These are phyloP conservation scores for Hoplias malabaricus DNA, from an alignment of 2,113 vertebrate genomes.

Conservation along the genomic window DNA sequence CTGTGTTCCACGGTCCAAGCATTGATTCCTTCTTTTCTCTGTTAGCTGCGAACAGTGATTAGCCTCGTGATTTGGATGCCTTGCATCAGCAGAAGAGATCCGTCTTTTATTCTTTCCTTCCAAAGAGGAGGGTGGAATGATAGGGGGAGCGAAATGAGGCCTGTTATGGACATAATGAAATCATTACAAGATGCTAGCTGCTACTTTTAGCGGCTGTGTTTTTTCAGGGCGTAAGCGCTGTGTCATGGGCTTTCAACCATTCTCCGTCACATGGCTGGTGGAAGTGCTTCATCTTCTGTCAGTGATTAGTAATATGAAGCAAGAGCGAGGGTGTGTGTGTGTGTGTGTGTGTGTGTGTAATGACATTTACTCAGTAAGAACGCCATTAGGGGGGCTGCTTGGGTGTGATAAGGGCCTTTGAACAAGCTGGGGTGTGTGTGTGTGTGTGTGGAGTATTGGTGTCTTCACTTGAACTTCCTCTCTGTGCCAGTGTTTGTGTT, in stretches of 20 bases:
- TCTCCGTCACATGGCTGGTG: background rate
- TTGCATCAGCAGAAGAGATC: constrained; percentile 1
- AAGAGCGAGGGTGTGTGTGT: background rate
- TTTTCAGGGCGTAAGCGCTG: background rate
- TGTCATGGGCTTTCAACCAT: background rate
- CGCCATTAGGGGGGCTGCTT: constrained; percentile 43
- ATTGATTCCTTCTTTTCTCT: constrained; percentile 13
- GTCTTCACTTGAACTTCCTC: constrained; percentile 30
- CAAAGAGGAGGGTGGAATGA: background rate
- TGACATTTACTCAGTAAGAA: constrained; percentile 33
- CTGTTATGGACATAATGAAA: constrained; percentile 25
- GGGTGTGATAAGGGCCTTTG: constrained; percentile 39
- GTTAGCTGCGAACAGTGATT: background rate
- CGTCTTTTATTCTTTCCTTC: background rate
- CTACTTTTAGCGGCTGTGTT: background rate
- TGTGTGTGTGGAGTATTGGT: constrained; percentile 22
- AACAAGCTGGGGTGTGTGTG: constrained; percentile 19
- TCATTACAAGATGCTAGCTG: constrained; percentile 11
- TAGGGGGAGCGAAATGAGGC: constrained; percentile 3
- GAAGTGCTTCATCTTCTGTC: constrained; percentile 19
- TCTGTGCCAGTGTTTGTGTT: constrained; percentile 12
- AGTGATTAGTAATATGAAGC: constrained; percentile 31
- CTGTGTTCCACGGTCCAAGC: background rate
- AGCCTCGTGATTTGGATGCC: background rate
- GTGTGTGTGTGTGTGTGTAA: constrained; percentile 26